Base-by-base conservation (phyloP, 1,140 invertebrate species). In the Lerema accius region DNA sequence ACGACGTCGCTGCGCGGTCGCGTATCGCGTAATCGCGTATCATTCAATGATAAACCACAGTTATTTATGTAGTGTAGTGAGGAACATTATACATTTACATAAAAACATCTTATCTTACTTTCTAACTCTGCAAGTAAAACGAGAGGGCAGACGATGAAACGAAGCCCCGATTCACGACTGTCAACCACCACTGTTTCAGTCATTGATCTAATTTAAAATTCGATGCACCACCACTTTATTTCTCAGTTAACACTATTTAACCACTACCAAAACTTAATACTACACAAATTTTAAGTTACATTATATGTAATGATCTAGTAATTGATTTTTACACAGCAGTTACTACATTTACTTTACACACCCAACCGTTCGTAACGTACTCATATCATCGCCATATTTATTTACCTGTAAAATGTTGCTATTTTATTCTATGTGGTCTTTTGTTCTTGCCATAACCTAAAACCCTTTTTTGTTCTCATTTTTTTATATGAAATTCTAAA, bases 301-400 rank as follows among this genome's bases (percentile, higher is more conserved):
- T 26, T 45, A 50, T 53, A 55, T 62, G 14, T 19, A 59, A 16
- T 11, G 14, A 51, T 37, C 13, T 37, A 60, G 42, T 63, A 40
- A 65, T 40, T 61, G 26, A 53, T 55, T 53, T 50, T 62, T 37
- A 65, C 28, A 61, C 49, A 42, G 59, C 43, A 66, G 40, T 59
- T 40, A 13, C 17, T 50, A 42, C 40, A 63, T 66, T 68, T 55
- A 45, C 48, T 59, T 69, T 46, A 76, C 80, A 83, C 84, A 80
- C 82, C 81, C 78, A 53, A 48, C 65, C 60, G 15, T 10, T 6
- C 37, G 23, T 28, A 37, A 19, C 16, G 3, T 40, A 40, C 7
- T 10, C 28, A 32, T 11, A 64, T 56, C 43, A 68, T 63, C 73
- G 86, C 83, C 86, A 89, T 89, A 89, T 89, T 89, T 89, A 89